Base-by-base conservation (phyloP, 2,797 vertebrate genomes). In the Epinephelus malabaricus region DNA sequence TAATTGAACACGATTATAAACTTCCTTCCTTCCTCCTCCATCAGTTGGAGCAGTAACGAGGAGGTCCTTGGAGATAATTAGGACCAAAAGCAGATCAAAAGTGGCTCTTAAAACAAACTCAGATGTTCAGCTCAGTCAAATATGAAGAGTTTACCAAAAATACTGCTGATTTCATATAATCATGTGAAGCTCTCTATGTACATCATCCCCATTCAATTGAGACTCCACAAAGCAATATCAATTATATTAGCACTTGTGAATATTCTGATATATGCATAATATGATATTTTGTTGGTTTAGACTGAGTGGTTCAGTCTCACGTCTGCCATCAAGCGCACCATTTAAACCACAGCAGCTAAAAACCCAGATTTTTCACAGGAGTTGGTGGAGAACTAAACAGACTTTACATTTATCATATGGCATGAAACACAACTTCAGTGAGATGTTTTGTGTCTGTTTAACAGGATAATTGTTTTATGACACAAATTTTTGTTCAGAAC, bases 1-100 rank as follows among this genome's bases (percentile, higher is more conserved):
- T 96, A 95, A 95, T 95, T 95, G 92, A 94, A 92, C 94, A 94
- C 93, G 92, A 96, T 95, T 95, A 95, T 87, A 88, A 95, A 94
- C 92, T 93, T 94, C 90, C 92, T 92, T 91, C 89, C 82, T 86
- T 89, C 91, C 91, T 92, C 89, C 92, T 94, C 90, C 90, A 93
- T 94, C 95, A 94, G 53, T 61, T 51, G 77, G 69, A 90, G 93
- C 84, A 71, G 90, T 73, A 89, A 87, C 80, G 66, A 92, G 83
- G 76, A 88, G 79, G 88, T 91, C 86, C 94, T 95, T 86, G 54
- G 60, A 76, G 89, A 83, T 93, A 94, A 95, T 94, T 92, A 95
- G 81, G 89, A 90, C 90, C 85, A 87, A 43, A 43, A 11, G 11
- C 82, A 68, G 82, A 90, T 82, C 89, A 88, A 78, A 86, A 86